A percentile compares a stretch with the other conserved stretches of the same genome.
These are phyloP conservation scores for Steinernema scapterisci DNA, from an alignment of 2,888 invertebrate genomes.

Conservation along the genomic window DNA sequence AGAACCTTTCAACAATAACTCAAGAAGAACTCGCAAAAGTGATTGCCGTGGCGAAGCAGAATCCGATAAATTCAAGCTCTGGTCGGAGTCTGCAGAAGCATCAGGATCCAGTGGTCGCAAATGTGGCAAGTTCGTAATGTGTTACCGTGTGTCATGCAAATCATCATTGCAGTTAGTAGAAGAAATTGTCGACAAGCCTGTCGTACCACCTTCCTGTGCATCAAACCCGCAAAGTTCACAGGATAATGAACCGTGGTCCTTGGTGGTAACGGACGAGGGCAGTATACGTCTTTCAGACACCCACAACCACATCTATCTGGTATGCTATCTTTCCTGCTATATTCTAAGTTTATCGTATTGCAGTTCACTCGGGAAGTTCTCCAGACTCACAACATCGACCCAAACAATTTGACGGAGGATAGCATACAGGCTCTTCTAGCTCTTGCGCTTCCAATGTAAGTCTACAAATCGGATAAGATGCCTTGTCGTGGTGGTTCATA, in stretches of 20 bases:
- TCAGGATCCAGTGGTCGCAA: neutral
- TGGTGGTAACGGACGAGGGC: conserved; percentile 48
- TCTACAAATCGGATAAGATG: no score
- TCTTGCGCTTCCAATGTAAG: conserved; percentile 44
- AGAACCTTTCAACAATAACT: conserved; percentile 44
- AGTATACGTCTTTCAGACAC: conserved; percentile 47
- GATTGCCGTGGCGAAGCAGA: neutral
- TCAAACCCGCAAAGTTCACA: neutral
- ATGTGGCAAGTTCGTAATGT: neutral
- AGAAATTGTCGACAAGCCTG: neutral
- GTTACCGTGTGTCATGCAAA: neutral
- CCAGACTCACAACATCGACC: conserved; percentile 46
- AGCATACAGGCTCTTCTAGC: conserved; percentile 48
- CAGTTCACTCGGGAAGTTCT: conserved; percentile 48
- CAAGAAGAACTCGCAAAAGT: conserved; percentile 46
- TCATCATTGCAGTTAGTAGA: neutral
- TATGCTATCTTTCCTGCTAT: neutral
- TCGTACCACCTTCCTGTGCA: neutral
- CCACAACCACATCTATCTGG: conserved; percentile 37
- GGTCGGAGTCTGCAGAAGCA: neutral
- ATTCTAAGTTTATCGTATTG: conserved; percentile 27
- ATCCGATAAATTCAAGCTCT: neutral
- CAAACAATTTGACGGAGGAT: conserved; percentile 48
- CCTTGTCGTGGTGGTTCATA: no score
- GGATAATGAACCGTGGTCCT: conserved; percentile 37